These are phyloP conservation scores for Lepidocyrtoides sp. DNA, from an alignment of 2,888 invertebrate genomes.

Conservation along the genomic window DNA sequence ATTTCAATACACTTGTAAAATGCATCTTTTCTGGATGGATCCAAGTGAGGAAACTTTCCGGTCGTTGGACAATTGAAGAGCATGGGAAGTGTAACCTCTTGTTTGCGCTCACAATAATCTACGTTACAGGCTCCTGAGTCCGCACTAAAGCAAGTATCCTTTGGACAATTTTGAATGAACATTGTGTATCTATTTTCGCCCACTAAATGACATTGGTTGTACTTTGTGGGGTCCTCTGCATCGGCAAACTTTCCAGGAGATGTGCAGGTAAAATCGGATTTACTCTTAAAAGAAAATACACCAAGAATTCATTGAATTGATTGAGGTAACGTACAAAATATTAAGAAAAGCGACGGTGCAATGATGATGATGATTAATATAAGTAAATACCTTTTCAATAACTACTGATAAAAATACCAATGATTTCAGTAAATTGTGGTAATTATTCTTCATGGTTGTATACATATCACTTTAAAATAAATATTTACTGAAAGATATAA, in stretches of 20 bases:
- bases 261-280: conserved; percentile 14
- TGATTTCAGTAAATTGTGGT: no score
- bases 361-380: no score
- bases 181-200: conserved; percentile 37
- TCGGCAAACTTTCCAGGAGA: conserved; percentile 49
- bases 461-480: no score
- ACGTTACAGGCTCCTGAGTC: background rate
- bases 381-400: no score
- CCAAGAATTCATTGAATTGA: background rate
- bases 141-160: conserved; percentile 46
- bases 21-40: conserved; percentile 33
- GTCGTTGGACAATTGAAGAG: conserved; percentile 26
- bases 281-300: background rate
- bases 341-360: no score
- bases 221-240: background rate
- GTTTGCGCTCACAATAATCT: background rate
- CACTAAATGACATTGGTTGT: conserved; percentile 56
- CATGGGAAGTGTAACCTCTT: background rate
- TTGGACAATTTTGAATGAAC: conserved; percentile 46
- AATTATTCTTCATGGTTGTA: no score
- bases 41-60: conserved; percentile 66
- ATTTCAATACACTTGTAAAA: conserved; percentile 54
- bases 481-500: no score
- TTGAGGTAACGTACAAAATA: background rate
- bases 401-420: no score